Base-by-base conservation (phyloP, 2,797 vertebrate species). In the Cryptoprocta ferox region DNA sequence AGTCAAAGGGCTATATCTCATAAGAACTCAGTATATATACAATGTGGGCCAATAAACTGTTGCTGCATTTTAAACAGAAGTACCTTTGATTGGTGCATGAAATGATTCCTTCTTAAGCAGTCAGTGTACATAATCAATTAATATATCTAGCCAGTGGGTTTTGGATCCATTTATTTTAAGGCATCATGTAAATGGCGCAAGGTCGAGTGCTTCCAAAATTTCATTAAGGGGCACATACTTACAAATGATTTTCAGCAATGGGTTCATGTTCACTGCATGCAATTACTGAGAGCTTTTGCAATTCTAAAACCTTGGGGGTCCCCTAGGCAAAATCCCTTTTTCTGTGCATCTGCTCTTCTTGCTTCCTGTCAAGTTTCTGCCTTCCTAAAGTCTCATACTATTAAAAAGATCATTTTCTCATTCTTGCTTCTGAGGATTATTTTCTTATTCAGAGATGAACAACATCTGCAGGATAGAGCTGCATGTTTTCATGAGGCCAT, bases 31-130 rank as follows among this genome's bases (percentile, higher is more conserved):
- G n/a, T n/a, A n/a, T 70, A 42, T 88, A 78, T 86, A 73, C 66
- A 94, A 59, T 81, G 65, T 88, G n/a, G 32, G 28, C 50, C 89
- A 87, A 21, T 91, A 88, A 97, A 92, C 88, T 71, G 1, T 88
- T 87, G 42, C 79, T 26, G 66, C 42, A 88, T 97, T 97, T 95
- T 97, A 70, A 93, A 90, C 30, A 63, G 68, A 96, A 63, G 4
- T 85, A 13, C 2, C 79, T 26, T 97, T 97, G 50, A 96, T 53
- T 95, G 94, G 59, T 85, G 30, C 14, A 63, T 76, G 50, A 94
- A 95, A 92, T 90, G 15, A 88, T 50, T 97, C 63, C 32, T 86
- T 32, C n/a, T 71, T 92, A 96, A 93, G 7, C 18, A 97, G 28
- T 92, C 89, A 88, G 37, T 81, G 42, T 59, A 30, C 21, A n/a